These are phyloP conservation scores for Bombus sylvicola DNA, from an alignment of 1,140 invertebrate species.

Conservation along the genomic window DNA sequence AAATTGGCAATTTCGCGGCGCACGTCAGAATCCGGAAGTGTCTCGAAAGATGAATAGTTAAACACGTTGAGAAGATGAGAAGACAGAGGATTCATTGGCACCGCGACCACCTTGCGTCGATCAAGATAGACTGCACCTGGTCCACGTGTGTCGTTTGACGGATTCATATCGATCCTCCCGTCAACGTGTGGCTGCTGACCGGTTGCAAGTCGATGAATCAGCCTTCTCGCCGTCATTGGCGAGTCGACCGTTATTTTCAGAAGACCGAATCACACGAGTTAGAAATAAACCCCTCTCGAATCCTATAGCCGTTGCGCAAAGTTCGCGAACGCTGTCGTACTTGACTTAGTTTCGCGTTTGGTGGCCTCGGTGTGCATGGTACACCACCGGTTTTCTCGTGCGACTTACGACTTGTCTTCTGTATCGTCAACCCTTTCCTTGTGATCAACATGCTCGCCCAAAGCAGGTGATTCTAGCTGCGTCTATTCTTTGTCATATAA, in stretches of 20 bases:
- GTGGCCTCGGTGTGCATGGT: slow-evolving; percentile 58
- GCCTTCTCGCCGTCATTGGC: slow-evolving; percentile 51
- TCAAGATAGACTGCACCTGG: slow-evolving; percentile 21
- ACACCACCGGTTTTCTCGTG: slow-evolving; percentile 36
- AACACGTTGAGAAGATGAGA: neutral
- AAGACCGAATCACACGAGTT: slow-evolving; percentile 72
- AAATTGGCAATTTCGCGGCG: too few relatives aligned
- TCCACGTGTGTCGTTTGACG: slow-evolving; percentile 17
- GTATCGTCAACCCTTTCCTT: neutral
- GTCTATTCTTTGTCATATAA: neutral
- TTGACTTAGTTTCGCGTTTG: slow-evolving; percentile 75
- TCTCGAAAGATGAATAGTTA: neutral
- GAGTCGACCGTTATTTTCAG: slow-evolving; percentile 74
- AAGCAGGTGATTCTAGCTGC: slow-evolving; percentile 54
- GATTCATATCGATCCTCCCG: slow-evolving; percentile 17
- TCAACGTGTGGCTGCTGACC: slow-evolving; percentile 24
- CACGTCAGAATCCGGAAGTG: neutral
- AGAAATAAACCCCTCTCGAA: slow-evolving; percentile 72
- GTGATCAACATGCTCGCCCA: slow-evolving; percentile 61
- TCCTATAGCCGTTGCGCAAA: slow-evolving; percentile 68
- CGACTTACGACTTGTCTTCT: neutral
- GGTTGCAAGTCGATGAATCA: slow-evolving; percentile 64
- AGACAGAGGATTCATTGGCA: neutral
- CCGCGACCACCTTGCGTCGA: slow-evolving; percentile 59
- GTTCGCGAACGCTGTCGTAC: slow-evolving; percentile 64